Evolutionary conservation across 2,797 vertebrate species (phyloP).

Genomic region (Aulostomus chinensis): DNA sequence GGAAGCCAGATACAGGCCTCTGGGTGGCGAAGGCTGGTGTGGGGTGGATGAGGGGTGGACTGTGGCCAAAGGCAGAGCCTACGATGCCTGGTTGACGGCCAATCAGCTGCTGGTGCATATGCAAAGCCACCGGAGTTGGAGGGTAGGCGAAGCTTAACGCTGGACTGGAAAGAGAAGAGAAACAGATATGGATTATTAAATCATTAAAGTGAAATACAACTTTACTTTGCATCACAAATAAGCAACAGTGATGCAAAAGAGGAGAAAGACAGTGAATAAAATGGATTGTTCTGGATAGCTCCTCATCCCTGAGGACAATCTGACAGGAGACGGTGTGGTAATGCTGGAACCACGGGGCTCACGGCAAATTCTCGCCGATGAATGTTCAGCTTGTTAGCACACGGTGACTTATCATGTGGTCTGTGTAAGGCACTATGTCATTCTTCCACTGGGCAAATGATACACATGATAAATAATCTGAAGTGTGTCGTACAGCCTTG

Average conservation of each 20-base stretch:
- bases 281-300: conserved; percentile 76
- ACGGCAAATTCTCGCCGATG: conserved; percentile 60
- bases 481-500: too few species aligned
- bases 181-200: background rate
- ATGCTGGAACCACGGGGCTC: conserved; percentile 62
- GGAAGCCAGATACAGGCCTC: conserved; percentile 91
- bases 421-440: conserved; percentile 57
- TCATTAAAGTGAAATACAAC: conserved; percentile 12
- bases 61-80: conserved; percentile 96
- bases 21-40: conserved; percentile 93
- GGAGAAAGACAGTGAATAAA: conserved; percentile 58
- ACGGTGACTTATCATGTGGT: conserved; percentile 64
- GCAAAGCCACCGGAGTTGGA: conserved; percentile 92
- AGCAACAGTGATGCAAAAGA: conserved; percentile 20
- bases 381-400: conserved; percentile 75
- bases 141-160: conserved; percentile 95
- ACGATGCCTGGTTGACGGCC: conserved; percentile 91
- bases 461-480: conserved; percentile 58
- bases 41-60: conserved; percentile 94
- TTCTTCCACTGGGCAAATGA: conserved; percentile 68
- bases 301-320: conserved; percentile 73
- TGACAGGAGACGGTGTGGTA: conserved; percentile 72
- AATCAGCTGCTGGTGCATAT: conserved; percentile 95
- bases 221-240: background rate
- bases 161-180: conserved; percentile 74